Percentiles rank a stretch among this genome's conserved stretches.
Conservation (phyloP, 2,888 invertebrate genomes). For the Steinernema carpocapsae region DNA sequence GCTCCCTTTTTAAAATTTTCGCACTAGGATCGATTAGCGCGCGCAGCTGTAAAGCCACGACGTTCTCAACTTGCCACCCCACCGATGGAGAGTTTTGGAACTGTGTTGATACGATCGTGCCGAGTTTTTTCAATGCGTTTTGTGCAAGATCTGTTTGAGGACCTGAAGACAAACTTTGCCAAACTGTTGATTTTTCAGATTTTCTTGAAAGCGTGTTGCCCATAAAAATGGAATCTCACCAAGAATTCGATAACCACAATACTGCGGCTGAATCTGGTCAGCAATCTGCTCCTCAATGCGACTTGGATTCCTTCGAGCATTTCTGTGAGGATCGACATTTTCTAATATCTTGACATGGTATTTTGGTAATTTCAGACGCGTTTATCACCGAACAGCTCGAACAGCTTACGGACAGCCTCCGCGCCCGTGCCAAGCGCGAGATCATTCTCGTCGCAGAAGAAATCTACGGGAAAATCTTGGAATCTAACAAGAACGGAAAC, state of each 20-base stretch:
- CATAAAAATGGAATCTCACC: slow-evolving; percentile 1
- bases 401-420: not conserved
- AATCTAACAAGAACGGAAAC: too few relatives aligned
- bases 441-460: slow-evolving; percentile 3
- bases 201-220: too few relatives aligned
- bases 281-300: not conserved
- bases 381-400: slow-evolving; percentile 7
- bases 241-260: not conserved
- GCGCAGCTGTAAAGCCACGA: too few relatives aligned
- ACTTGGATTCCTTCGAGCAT: slow-evolving; percentile 1
- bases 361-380: not conserved
- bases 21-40: too few relatives aligned
- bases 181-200: too few relatives aligned
- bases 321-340: not conserved
- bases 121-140: too few relatives aligned
- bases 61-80: too few relatives aligned
- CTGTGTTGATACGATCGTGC: too few relatives aligned
- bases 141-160: too few relatives aligned
- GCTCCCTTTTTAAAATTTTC: too few relatives aligned
- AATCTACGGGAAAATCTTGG: not conserved
- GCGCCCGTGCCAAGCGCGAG: slow-evolving; percentile 1
- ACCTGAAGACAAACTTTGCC: too few relatives aligned
- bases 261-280: not conserved
- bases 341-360: not conserved
- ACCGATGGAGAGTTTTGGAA: too few relatives aligned